Evolutionary conservation across 1,140 invertebrate species (phyloP), one percentile per base, ranked within the genome.

Genomic region (Macrosteles quadrilineatus): DNA sequence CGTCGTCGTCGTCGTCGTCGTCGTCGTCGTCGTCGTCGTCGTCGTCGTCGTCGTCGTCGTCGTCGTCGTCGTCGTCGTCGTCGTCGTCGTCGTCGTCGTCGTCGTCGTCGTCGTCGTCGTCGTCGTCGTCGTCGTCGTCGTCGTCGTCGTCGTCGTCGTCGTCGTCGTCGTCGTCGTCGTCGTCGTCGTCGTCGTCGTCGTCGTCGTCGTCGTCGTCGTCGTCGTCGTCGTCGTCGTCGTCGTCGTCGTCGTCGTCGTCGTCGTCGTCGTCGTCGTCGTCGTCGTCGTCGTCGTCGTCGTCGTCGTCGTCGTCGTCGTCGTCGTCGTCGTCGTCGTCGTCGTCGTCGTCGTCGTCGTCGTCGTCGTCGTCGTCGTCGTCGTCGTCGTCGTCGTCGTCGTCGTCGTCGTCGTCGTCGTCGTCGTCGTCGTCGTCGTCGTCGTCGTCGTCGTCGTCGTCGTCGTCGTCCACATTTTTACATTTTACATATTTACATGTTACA

Each of bases 121-220:
- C 29, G 1, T 68, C 47, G 1, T 53, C 43, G 2, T 68, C 47
- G 0, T 55, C 45, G 4, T 50, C 66, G 3, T 55, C 45, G 2
- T 68, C 66, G 4, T 68, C 30, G 4, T 55, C 66, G 27, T 68
- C 47, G 17, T 68, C 66, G n/a, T 68, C 66, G 0, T 68, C 47
- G 4, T 68, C 66, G 0, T 68, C 29, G 4, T 68, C 47, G 1
- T 68, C 66, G 1, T 68, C 66, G 0, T 55, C 66, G 1, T 68
- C 66, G 1, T 68, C 66, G 2, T 68, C 66, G 4, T 68, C 66
- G 2, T 55, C 66, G 0, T 68, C 43, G 30, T 50, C 43, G 1
- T 53, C 45, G 30, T 68, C 43, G 1, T 55, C 66, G 6, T 50
- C 43, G 4, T 53, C 43, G n/a, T 53, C 43, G 4, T 55, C 66